These are phyloP conservation scores for Bubo scandiacus DNA, from an alignment of 2,113 vertebrate genomes.

Conservation along the genomic window DNA sequence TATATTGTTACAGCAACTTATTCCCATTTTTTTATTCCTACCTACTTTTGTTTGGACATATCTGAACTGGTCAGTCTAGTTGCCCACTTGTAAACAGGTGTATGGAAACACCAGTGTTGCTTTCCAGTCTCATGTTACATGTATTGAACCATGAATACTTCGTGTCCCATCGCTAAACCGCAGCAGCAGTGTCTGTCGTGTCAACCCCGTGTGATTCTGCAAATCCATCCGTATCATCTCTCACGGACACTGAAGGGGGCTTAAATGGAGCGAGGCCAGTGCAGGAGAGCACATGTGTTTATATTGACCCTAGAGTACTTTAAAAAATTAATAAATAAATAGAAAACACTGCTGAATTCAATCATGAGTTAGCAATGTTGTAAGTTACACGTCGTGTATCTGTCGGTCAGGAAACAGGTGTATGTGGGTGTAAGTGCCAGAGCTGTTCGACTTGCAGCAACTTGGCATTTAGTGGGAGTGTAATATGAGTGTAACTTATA, in stretches of 20 bases:
- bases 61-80: neutral
- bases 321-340: neutral
- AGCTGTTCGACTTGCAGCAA: constrained; percentile 20
- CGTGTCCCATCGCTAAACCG: accelerated
- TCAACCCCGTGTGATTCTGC: neutral
- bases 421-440: constrained; percentile 24
- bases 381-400: neutral
- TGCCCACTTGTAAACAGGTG: neutral
- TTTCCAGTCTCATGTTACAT: accelerated
- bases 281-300: neutral
- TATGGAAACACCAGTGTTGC: neutral
- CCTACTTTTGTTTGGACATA: accelerated
- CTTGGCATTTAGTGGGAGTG: constrained; percentile 28
- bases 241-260: accelerated
- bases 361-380: neutral
- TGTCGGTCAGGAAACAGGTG: constrained; percentile 39
- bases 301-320: neutral
- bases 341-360: neutral
- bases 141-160: neutral
- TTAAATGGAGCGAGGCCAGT: neutral
- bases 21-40: neutral
- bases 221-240: neutral
- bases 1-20: neutral
- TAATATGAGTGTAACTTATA: neutral
- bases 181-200: neutral